A percentile compares a stretch with the other conserved stretches of the same genome.
These are phyloP conservation scores for Otis tarda DNA, from an alignment of 2,113 vertebrate species.

Conservation along the genomic window DNA sequence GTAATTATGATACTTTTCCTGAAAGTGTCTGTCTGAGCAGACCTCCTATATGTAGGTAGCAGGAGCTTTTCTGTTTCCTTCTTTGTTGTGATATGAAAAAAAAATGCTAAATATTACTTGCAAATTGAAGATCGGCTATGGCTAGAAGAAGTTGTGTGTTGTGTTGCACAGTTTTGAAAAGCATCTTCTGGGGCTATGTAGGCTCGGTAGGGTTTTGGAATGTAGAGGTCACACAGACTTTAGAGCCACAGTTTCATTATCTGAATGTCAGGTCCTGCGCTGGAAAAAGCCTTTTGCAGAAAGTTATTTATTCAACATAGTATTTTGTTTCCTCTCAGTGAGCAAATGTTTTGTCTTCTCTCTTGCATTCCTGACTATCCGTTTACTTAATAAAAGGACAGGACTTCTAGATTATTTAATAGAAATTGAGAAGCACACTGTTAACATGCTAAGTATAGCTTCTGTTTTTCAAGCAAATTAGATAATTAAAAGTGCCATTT, in stretches of 20 bases:
- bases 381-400: background rate
- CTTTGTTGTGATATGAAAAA: background rate
- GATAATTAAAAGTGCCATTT: background rate
- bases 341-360: background rate
- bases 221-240: background rate
- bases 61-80: background rate
- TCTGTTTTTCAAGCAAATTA: background rate
- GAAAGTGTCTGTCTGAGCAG: background rate
- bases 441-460: background rate
- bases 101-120: background rate
- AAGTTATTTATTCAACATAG: background rate
- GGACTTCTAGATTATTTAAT: background rate
- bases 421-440: background rate
- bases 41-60: background rate
- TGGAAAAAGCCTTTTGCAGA: background rate
- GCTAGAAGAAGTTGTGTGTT: background rate
- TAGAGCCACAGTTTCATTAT: background rate
- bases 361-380: background rate
- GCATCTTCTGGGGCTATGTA: background rate
- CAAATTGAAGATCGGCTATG: background rate
- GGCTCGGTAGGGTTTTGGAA: background rate
- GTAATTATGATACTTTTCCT: accelerated
- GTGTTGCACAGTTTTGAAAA: background rate
- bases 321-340: background rate
- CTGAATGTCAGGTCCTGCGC: background rate